These are phyloP conservation scores for Allolobophora icterica DNA, from an alignment of 2,888 invertebrate genomes.

Conservation along the genomic window DNA sequence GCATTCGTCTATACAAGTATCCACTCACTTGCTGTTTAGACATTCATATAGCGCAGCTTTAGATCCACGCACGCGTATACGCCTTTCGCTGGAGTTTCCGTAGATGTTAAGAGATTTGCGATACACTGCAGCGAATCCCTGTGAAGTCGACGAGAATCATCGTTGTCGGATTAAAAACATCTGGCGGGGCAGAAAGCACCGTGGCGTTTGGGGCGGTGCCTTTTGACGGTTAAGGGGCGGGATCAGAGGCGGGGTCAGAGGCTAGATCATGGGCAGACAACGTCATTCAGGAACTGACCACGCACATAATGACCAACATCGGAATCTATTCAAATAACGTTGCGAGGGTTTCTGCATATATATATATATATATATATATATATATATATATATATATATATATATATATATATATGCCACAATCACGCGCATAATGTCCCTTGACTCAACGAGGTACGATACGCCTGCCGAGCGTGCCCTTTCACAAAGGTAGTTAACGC, in stretches of 20 bases:
- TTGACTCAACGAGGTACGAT: too few relatives aligned
- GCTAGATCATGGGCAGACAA: neutral
- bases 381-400: too few relatives aligned
- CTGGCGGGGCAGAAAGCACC: neutral
- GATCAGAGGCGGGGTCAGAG: neutral
- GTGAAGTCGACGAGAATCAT: neutral
- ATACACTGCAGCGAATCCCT: neutral
- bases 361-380: too few relatives aligned
- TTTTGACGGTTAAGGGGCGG: neutral
- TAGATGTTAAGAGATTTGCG: neutral
- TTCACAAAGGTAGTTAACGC: neutral
- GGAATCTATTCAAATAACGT: too few relatives aligned
- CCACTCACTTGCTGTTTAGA: neutral
- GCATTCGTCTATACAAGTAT: neutral
- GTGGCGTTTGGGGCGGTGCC: neutral
- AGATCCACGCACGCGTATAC: neutral
- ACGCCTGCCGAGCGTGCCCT: neutral
- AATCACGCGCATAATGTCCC: neutral
- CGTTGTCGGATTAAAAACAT: neutral
- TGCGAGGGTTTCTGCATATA: too few relatives aligned
- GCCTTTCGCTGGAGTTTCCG: neutral
- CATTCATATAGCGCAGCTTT: neutral
- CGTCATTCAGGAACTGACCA: conserved; percentile 6
- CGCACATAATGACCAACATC: neutral
- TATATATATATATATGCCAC: neutral